Percentiles rank a stretch among this genome's conserved stretches.
Conservation (phyloP, 2,888 invertebrate species). For the Megaustenia siamemsis region DNA sequence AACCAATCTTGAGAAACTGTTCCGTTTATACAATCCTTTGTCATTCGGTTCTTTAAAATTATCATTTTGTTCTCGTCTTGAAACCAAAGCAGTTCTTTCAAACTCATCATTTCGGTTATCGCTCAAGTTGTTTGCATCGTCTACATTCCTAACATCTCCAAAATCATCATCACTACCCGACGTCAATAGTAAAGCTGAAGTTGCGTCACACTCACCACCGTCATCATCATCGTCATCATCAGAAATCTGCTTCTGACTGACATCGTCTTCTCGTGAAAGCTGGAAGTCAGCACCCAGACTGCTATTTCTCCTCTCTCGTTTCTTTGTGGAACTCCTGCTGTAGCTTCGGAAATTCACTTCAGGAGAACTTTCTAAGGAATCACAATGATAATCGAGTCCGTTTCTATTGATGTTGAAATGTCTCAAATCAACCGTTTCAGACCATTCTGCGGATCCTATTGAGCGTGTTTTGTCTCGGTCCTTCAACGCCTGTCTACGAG, state of each 20-base stretch:
- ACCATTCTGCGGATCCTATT: neutral
- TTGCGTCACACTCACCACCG: conserved; percentile 29
- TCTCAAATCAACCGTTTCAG: neutral
- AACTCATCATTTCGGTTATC: conserved; percentile 9
- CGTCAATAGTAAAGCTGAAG: conserved; percentile 22
- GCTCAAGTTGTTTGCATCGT: neutral
- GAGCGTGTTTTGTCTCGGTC: no score
- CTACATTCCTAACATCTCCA: neutral
- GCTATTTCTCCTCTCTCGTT: neutral
- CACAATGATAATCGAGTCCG: neutral
- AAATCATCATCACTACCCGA: neutral
- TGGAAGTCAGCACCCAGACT: conserved; percentile 11
- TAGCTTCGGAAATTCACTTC: neutral
- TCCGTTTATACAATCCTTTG: neutral
- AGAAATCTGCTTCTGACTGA: neutral
- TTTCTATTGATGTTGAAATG: neutral
- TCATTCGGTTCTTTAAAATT: neutral
- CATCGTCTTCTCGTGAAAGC: neutral
- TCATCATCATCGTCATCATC: no score
- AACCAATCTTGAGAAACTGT: conserved; percentile 21
- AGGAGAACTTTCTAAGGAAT: neutral
- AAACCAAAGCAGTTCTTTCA: conserved; percentile 2
- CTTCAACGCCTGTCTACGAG: neutral
- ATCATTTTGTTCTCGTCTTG: neutral
- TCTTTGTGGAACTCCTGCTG: neutral